A percentile compares a stretch with the other conserved stretches of the same genome.
phyloP scores from a whole-genome alignment of 2,113 vertebrate genomes.

The Phalacrocorax carbo region DNA sequence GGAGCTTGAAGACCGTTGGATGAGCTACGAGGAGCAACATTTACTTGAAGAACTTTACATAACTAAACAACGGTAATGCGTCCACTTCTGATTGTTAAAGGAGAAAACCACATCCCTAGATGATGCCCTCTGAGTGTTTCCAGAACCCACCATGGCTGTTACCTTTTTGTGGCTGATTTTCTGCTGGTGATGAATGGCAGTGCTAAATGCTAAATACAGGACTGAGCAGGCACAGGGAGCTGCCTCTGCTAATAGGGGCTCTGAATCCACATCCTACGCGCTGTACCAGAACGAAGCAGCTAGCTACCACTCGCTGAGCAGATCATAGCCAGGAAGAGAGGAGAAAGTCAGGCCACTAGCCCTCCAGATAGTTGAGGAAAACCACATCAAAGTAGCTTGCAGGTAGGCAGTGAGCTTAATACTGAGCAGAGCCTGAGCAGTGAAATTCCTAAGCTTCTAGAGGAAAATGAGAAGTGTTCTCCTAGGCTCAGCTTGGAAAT shows the following conservation, averaged over 20 bases:
- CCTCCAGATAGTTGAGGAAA: not conserved
- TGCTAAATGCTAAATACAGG: not conserved
- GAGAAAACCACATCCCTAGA: not conserved
- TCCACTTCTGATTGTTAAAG: not conserved
- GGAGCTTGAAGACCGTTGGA: conserved; percentile 82
- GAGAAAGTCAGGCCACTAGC: not conserved
- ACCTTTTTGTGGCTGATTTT: not conserved
- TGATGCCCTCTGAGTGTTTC: not conserved
- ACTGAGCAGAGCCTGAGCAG: not conserved
- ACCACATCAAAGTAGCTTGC: not conserved
- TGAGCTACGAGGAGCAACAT: conserved; percentile 85
- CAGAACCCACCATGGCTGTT: not conserved
- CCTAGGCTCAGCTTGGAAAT: not conserved
- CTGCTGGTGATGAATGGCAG: not conserved
- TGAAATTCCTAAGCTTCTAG: not conserved
- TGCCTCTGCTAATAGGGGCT: not conserved
- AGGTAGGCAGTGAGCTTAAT: not conserved
- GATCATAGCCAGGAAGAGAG: not conserved
- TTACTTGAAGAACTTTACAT: conserved; percentile 87
- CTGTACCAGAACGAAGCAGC: not conserved
- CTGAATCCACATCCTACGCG: not conserved
- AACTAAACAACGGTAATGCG: conserved; percentile 83
- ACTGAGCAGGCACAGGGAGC: not conserved
- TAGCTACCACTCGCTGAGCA: not conserved
- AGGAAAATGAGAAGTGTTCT: not conserved